Conservation (phyloP, 2,888 invertebrate species). For the Cremastinae sp. region DNA sequence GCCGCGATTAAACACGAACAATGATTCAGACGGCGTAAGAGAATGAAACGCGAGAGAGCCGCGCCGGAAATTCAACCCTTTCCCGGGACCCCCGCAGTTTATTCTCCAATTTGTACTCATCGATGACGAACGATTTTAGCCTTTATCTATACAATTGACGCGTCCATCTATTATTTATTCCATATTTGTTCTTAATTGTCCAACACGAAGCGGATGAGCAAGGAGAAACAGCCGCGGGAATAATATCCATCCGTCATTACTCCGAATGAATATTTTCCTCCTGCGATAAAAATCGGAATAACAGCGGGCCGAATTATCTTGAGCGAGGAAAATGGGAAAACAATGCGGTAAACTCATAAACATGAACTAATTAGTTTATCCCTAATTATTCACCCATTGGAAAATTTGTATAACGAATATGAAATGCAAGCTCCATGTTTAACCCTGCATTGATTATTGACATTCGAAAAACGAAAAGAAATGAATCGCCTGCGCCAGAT, state of each 20-base stretch:
- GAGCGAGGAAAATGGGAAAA: not conserved
- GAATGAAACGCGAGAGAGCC: constrained; percentile 2
- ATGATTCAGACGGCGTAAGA: constrained; percentile 17
- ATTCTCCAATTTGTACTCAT: constrained; percentile 12
- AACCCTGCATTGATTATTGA: too few relatives aligned
- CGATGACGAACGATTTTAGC: constrained; percentile 30
- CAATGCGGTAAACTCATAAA: constrained; percentile 2
- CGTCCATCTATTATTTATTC: constrained; percentile 11
- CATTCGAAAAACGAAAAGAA: too few relatives aligned
- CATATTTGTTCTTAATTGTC: not conserved
- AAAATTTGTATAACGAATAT: too few relatives aligned
- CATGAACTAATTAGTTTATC: constrained; percentile 12
- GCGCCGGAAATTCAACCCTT: constrained; percentile 28
- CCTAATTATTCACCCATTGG: not conserved
- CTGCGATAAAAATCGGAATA: too few relatives aligned
- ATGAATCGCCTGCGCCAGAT: too few relatives aligned
- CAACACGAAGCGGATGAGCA: constrained; percentile 11
- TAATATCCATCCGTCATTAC: too few relatives aligned
- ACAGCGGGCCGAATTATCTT: too few relatives aligned
- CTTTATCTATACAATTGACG: constrained; percentile 29
- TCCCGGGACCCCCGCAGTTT: not conserved
- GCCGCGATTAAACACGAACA: constrained; percentile 22
- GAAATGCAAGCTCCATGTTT: too few relatives aligned
- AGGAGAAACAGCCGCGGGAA: not conserved
- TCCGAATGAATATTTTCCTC: too few relatives aligned